These are phyloP conservation scores for Notothenia rossii DNA, from an alignment of 2,113 vertebrate genomes.

Conservation along the genomic window DNA sequence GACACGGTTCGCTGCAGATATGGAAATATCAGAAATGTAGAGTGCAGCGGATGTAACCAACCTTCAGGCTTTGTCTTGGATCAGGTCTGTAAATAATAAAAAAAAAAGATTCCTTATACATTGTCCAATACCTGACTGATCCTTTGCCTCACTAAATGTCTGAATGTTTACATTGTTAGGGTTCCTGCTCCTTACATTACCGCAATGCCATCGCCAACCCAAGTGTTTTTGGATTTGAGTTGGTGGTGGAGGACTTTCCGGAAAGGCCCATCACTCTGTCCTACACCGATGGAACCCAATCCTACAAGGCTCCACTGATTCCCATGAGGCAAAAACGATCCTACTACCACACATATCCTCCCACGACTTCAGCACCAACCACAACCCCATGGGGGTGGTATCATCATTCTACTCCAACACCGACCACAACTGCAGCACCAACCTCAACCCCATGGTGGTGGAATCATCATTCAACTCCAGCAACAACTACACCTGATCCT, in stretches of 20 bases:
- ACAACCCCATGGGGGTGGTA: no score
- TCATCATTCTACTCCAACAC: no score
- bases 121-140: background rate
- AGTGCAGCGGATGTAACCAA: slow-evolving; percentile 52
- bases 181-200: slow-evolving; percentile 58
- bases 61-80: slow-evolving; percentile 66
- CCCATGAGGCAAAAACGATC: background rate
- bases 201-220: accelerated
- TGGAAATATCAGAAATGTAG: background rate
- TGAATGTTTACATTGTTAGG: slow-evolving; percentile 35
- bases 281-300: slow-evolving; percentile 56
- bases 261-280: slow-evolving; percentile 32
- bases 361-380: background rate
- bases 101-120: no score
- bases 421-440: no score
- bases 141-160: background rate
- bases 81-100: slow-evolving; percentile 54
- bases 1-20: slow-evolving; percentile 77
- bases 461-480: no score
- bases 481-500: no score
- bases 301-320: slow-evolving; percentile 26
- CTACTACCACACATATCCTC: no score
- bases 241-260: slow-evolving; percentile 74
- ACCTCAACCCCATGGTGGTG: no score
- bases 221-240: slow-evolving; percentile 41